phyloP scores from a whole-genome alignment of 2,797 vertebrate genomes.

The Falco berigora region DNA sequence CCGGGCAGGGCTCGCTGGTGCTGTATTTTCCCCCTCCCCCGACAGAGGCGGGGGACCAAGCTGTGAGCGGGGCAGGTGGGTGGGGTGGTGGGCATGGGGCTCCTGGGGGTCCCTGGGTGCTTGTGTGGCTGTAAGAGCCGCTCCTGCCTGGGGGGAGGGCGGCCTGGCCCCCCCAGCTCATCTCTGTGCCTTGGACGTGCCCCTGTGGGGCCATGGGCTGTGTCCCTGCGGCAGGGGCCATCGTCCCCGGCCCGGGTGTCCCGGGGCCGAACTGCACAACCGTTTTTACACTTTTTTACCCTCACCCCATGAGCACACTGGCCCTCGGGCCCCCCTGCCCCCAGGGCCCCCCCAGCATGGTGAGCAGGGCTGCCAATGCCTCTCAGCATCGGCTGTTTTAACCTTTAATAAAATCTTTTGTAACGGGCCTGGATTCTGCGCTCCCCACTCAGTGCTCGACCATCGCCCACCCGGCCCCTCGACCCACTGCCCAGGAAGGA shows the following conservation, averaged over 20 bases:
- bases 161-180: neutral
- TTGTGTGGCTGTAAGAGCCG: neutral
- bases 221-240: neutral
- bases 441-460: neutral
- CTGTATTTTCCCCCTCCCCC: neutral
- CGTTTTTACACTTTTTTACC: conserved; percentile 41
- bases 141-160: neutral
- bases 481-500: neutral
- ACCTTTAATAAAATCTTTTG: conserved; percentile 54
- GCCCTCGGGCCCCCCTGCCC: neutral
- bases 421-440: neutral
- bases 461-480: neutral
- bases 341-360: neutral
- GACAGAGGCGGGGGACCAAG: neutral
- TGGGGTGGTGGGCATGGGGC: neutral
- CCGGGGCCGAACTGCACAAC: neutral
- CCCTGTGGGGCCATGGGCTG: neutral
- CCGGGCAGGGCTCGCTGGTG: neutral
- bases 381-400: conserved; percentile 33
- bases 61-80: neutral
- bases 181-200: conserved; percentile 3
- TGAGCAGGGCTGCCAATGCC: neutral
- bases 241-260: neutral
- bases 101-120: neutral
- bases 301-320: neutral